Evolutionary conservation across 2,888 invertebrate genomes (phyloP).

Genomic region (Lysandra bellargus): DNA sequence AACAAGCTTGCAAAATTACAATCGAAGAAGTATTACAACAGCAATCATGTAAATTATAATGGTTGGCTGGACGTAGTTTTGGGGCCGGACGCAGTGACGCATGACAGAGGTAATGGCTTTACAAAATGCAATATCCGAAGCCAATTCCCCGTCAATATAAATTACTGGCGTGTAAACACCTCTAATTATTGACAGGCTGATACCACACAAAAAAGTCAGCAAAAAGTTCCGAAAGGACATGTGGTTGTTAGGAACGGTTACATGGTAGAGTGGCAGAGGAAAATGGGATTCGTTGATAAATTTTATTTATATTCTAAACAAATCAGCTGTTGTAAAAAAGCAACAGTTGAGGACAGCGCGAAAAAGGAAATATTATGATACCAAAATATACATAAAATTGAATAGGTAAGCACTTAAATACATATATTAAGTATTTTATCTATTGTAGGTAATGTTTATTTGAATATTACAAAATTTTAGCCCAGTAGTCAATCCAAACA

Average conservation of each 20-base stretch:
- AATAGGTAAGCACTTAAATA: not conserved
- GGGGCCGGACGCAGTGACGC: slow-evolving; percentile 34
- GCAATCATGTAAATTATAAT: slow-evolving; percentile 9
- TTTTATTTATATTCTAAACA: not conserved
- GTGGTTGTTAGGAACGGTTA: slow-evolving; percentile 9
- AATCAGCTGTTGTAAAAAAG: not conserved
- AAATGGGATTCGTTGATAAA: not conserved
- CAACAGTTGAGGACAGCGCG: not conserved
- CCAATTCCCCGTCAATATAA: slow-evolving; percentile 46
- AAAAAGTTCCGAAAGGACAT: slow-evolving; percentile 29
- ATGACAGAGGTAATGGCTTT: slow-evolving; percentile 41
- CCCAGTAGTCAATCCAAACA: not conserved
- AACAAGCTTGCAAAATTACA: not conserved
- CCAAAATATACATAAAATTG: not conserved
- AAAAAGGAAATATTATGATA: not conserved
- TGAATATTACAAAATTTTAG: not conserved
- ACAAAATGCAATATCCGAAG: slow-evolving; percentile 43
- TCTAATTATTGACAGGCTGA: slow-evolving; percentile 35
- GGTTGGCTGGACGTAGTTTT: slow-evolving; percentile 16
- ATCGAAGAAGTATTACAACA: not conserved
- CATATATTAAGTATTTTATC: no score
- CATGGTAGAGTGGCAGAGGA: not conserved
- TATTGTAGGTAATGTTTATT: no score
- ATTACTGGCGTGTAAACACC: slow-evolving; percentile 48
- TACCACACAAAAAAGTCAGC: slow-evolving; percentile 16